A percentile compares a stretch with the other conserved stretches of the same genome.
phyloP scores from a whole-genome alignment of 2,888 invertebrate genomes.

The Torymus auratus region DNA sequence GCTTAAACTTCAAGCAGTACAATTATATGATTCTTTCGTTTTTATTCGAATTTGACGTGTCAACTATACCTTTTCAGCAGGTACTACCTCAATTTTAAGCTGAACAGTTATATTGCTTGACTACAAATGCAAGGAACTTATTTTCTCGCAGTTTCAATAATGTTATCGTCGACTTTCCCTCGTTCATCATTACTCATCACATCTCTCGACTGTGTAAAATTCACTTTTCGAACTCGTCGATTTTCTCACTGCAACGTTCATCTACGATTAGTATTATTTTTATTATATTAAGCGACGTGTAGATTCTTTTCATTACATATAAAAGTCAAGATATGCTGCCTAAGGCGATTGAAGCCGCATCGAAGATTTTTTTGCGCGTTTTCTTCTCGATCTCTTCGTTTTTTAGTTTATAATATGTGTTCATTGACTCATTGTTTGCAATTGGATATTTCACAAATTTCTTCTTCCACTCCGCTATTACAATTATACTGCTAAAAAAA shows the following conservation, averaged over 20 bases:
- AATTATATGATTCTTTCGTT: background rate
- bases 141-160: slow-evolving; percentile 13
- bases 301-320: slow-evolving; percentile 40
- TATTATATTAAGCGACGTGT: slow-evolving; percentile 37
- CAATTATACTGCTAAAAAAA: too few relatives aligned
- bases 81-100: background rate
- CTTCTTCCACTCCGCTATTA: too few relatives aligned
- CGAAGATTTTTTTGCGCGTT: slow-evolving; percentile 38
- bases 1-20: background rate
- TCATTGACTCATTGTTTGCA: slow-evolving; percentile 44
- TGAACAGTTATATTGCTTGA: slow-evolving; percentile 13
- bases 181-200: background rate
- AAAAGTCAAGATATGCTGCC: slow-evolving; percentile 60
- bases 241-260: background rate
- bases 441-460: slow-evolving; percentile 46
- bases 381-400: slow-evolving; percentile 12
- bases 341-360: slow-evolving; percentile 59
- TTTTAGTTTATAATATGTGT: background rate
- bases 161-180: background rate
- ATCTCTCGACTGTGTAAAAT: background rate
- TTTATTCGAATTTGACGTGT: too few relatives aligned
- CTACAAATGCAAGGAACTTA: slow-evolving; percentile 24
- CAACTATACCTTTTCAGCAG: too few relatives aligned
- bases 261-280: slow-evolving; percentile 6
- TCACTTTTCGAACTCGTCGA: background rate